Percentiles rank a stretch among this genome's conserved stretches.
Conservation (phyloP, 2,888 invertebrate genomes). For the Galerucella calmariensis region DNA sequence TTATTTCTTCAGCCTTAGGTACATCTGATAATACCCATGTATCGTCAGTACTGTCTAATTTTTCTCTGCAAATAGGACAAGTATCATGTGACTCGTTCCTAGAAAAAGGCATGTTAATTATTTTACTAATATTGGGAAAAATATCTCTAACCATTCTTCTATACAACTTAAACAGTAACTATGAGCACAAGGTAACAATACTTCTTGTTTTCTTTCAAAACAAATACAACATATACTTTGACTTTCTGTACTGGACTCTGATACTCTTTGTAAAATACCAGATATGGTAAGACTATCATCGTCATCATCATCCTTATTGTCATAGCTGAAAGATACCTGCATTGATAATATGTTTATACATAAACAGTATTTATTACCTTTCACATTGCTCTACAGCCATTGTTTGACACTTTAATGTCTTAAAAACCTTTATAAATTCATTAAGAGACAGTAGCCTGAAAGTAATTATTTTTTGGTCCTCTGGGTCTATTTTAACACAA, state of each 20-base stretch:
- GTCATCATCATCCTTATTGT: conserved; percentile 6
- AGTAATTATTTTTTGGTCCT: conserved; percentile 68
- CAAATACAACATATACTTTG: conserved; percentile 76
- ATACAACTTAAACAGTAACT: conserved; percentile 78
- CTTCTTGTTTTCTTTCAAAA: conserved; percentile 75
- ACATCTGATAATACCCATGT: conserved; percentile 74
- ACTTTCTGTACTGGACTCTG: conserved; percentile 52
- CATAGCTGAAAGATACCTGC: conserved; percentile 10
- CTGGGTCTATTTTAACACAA: conserved; percentile 71
- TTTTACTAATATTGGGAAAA: neutral
- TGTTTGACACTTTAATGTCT: conserved; percentile 67
- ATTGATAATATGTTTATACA: neutral
- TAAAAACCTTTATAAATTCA: conserved; percentile 73
- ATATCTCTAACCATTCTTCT: conserved; percentile 72
- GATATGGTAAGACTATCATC: conserved; percentile 59
- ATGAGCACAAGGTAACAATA: conserved; percentile 77
- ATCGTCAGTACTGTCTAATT: conserved; percentile 72
- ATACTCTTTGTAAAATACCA: conserved; percentile 59
- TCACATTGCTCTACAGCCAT: conserved; percentile 59
- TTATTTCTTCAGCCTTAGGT: conserved; percentile 71
- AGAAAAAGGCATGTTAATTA: conserved; percentile 44
- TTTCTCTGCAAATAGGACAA: conserved; percentile 77
- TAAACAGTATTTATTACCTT: conserved; percentile 42
- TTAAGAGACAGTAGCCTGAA: conserved; percentile 71
- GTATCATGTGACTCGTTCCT: conserved; percentile 78